Percentiles rank a stretch among this genome's conserved stretches.
Conservation (phyloP, 1,140 invertebrate genomes). For the Caerostris extrusa region DNA sequence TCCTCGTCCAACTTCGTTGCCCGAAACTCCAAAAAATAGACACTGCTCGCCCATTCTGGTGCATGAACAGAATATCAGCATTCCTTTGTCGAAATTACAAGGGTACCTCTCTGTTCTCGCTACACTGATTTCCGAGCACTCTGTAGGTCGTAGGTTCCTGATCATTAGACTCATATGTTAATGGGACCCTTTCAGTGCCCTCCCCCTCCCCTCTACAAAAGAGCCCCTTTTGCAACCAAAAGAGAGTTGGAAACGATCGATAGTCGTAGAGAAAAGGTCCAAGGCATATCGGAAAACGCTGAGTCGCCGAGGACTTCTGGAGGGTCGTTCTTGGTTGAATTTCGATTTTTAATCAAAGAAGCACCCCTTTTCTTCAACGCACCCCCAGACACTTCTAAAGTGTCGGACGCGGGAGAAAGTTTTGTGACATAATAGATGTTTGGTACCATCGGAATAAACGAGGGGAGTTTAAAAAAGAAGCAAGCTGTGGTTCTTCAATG, state of each 20-base stretch:
- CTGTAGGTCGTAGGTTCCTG: neutral
- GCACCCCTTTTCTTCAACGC: neutral
- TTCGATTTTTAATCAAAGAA: constrained; percentile 56
- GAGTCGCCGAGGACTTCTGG: constrained; percentile 13
- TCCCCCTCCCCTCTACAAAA: neutral
- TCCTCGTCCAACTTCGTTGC: neutral
- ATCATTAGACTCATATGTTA: constrained; percentile 58
- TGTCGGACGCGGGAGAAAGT: constrained; percentile 40
- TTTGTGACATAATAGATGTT: constrained; percentile 41
- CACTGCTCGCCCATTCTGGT: neutral
- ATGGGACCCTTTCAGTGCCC: neutral
- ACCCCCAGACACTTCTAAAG: neutral
- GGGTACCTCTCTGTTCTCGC: constrained; percentile 34
- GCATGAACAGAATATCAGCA: neutral
- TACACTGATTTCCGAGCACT: constrained; percentile 26
- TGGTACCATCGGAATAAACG: neutral
- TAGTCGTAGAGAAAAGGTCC: constrained; percentile 13
- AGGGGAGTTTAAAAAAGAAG: neutral
- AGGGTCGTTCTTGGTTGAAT: constrained; percentile 23
- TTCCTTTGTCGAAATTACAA: constrained; percentile 28
- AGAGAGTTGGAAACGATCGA: constrained; percentile 18
- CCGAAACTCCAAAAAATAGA: neutral
- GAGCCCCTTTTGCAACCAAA: neutral
- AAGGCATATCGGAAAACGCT: constrained; percentile 53
- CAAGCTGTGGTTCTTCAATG: neutral